phyloP scores from a whole-genome alignment of 2,113 vertebrate species.

The Brachypodius melanocephalos region DNA sequence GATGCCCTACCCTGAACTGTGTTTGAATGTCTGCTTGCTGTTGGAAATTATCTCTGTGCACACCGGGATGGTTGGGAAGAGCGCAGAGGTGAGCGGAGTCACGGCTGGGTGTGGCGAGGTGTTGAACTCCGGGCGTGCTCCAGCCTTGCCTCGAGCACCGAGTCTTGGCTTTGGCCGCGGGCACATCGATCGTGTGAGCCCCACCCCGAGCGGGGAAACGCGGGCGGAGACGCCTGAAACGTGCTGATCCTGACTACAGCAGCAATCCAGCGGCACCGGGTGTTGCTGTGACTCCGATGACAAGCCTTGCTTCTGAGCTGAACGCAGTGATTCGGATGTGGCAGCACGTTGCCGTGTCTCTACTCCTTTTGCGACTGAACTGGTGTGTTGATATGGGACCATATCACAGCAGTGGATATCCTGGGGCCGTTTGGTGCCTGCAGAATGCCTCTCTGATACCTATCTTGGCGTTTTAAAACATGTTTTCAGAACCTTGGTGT shows the following conservation, averaged over 20 bases:
- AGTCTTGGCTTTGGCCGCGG: not conserved
- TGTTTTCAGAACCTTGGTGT: not conserved
- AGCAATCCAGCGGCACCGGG: no score
- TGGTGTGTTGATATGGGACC: accelerated
- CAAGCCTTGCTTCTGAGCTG: not conserved
- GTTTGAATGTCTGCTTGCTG: not conserved
- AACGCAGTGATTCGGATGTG: not conserved
- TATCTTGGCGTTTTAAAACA: not conserved
- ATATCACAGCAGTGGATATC: accelerated
- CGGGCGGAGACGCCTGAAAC: not conserved
- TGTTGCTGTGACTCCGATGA: not conserved
- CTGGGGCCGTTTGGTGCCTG: not conserved
- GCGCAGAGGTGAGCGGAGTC: not conserved
- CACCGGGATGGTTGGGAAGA: not conserved
- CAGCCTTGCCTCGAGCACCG: not conserved
- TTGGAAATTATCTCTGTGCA: not conserved
- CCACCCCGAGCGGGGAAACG: accelerated
- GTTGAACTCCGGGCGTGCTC: not conserved
- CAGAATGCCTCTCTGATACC: not conserved
- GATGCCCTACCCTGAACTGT: not conserved
- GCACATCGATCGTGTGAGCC: not conserved
- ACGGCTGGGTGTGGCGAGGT: accelerated
- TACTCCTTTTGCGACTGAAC: accelerated
- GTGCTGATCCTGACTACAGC: not conserved
- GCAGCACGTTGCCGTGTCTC: not conserved